Base-by-base conservation (phyloP, 1,140 invertebrate genomes). In the Drosophila prosaltans region DNA sequence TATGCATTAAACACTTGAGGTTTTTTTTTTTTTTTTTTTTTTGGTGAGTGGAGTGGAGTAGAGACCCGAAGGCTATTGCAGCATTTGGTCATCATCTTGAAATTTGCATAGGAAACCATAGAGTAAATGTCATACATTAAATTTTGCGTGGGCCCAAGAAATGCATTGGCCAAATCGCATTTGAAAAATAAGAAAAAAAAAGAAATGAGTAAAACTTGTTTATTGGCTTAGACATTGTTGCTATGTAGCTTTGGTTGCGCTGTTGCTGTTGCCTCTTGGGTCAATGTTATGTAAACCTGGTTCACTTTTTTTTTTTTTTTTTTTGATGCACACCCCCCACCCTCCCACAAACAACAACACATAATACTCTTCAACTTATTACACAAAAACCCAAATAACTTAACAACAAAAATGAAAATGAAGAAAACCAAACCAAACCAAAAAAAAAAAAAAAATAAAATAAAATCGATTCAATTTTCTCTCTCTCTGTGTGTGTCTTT, bases 201-300 rank as follows among this genome's bases (percentile, higher is more conserved):
- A 65, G 71, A 54, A 72, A 70, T 78, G 43, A 78, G 71, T n/a
- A 65, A 89, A 88, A 88, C 84, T 84, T 89, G 84, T 88, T 88
- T 88, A 88, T 88, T 88, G 84, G 84, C 84, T 88, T 88, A 88
- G 77, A 39, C 41, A n/a, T 21, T 7, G 32, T 36, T 36, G 32
- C 32, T 36, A 36, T 36, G 32, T 36, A 4, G 32, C n/a, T 45
- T 54, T 57, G 59, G 41, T 41, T 11, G 51, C 30, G 40, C 45
- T 21, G 72, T 26, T 32, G n/a, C 43, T 65, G 62, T 45, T 64
- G 62, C 28, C 40, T 43, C 62, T 64, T 88, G 84, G 84, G 84
- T 88, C 84, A 88, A 88, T 88, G 84, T 88, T 88, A 88, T 88
- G 84, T 89, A 88, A 88, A 89, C 84, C 80, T 88, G 84, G 84